Base-by-base conservation (phyloP, 1,140 invertebrate genomes). In the Mycetomoellerius zeteki region DNA sequence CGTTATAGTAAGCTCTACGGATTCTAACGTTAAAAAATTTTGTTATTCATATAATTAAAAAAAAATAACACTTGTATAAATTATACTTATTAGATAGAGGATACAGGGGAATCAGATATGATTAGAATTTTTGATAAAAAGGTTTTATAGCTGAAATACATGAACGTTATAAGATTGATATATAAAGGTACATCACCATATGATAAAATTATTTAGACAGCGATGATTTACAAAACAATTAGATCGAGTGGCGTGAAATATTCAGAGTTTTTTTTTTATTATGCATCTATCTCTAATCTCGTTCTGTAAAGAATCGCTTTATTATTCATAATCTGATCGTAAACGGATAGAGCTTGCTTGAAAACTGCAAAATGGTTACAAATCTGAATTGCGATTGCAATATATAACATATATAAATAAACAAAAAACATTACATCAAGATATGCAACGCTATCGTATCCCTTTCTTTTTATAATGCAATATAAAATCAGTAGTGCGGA, bases 141-240 rank as follows among this genome's bases (percentile, higher is more conserved):
- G 93, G 88, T 93, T 94, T 94, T 95, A 95, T 95, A 93, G 91
- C 91, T 94, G 94, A 94, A 93, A 94, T 95, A 95, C 94, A 95
- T 95, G 89, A 93, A 94, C 92, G 93, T 93, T 95, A 95, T 93
- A 94, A 95, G 92, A 91, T 93, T 82, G 93, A 69, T 37, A 95
- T 95, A 95, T 93, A 95, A 95, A 95, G 93, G 91, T 90, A 90
- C 93, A 92, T 93, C 67, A 94, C 90, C 95, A 95, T 92, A 94
- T 93, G 91, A 94, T 92, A 94, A 94, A 94, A 92, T 93, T 89
- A 94, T 89, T 90, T 88, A 85, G 71, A 65, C 71, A 81, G 86
- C 86, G 91, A 91, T 92, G 87, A 93, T 88, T 89, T 78, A 89
- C 73, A 62, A 78, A 72, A 86, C 88, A 86, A 30, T 84, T 86